Base-by-base conservation (phyloP, 2,797 vertebrate genomes). In the Siniperca obscura region DNA sequence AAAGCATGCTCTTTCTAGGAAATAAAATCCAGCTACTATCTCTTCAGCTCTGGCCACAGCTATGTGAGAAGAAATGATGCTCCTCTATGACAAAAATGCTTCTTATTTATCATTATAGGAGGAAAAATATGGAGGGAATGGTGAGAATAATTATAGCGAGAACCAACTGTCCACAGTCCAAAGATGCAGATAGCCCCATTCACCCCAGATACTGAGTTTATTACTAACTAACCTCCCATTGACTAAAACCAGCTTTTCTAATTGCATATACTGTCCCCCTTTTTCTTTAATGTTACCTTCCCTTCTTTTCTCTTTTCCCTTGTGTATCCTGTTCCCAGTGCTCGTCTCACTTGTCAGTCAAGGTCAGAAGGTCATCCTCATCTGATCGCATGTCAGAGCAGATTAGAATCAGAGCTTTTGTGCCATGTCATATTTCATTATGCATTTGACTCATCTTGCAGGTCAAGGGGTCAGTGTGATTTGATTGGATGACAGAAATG, bases 401-500 rank as follows among this genome's bases (percentile, higher is more conserved):
- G 94, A 96, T 97, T 97, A 97, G 93, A 94, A 94, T 94, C 93
- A 94, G 77, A 87, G 93, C 90, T 93, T 93, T 96, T 96, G 95
- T 86, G 94, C 92, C 88, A 94, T 93, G 92, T 96, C 95, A 96
- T 95, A 96, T 96, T 96, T 96, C 96, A 95, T 96, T 96, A 96
- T 91, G 91, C 91, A 90, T 96, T 93, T 94, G 95, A 95, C 95
- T 96, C 96, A 94, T 94, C 94, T 93, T 60, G 66, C 92, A 76
- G 95, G 95, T 96, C 95, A 90, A 90, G 78, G 90, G 95, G 95
- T 96, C 95, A 91, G 91, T 80, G 90, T 94, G 94, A 95, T 96
- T 96, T 94, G 94, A 95, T 95, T 95, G 96, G 96, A 93, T 95
- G 95, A 95, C 94, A 96, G 93, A 94, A 96, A 96, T 96, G 95